Conservation (phyloP, 2,113 vertebrate species). For the Pseudopipra pipra region DNA sequence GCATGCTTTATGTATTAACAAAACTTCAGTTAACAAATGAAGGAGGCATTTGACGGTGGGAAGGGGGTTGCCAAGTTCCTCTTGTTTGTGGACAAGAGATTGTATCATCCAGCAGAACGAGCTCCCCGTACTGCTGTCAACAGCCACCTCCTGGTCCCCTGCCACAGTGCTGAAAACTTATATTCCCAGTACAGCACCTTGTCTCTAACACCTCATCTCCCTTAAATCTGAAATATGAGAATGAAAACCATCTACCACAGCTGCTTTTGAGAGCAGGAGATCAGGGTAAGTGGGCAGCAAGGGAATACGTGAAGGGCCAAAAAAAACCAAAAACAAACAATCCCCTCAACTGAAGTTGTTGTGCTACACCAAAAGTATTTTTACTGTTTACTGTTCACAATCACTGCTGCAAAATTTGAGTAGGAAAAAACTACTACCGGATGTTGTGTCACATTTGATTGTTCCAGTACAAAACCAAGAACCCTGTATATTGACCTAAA, state of each 20-base stretch:
- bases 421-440: background rate
- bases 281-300: background rate
- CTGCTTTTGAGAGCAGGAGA: background rate
- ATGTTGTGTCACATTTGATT: background rate
- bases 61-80: background rate
- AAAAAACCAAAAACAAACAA: background rate
- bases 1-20: background rate
- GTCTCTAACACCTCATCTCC: background rate
- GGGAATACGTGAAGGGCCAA: background rate
- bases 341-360: background rate
- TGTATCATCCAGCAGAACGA: background rate
- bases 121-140: background rate
- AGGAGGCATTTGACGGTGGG: background rate
- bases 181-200: background rate
- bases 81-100: background rate
- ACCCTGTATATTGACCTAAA: background rate
- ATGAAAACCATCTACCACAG: background rate
- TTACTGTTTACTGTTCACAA: background rate
- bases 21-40: background rate
- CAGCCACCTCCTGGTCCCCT: background rate
- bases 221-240: background rate
- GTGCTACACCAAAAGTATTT: background rate
- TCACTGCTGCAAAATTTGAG: background rate
- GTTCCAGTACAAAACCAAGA: background rate
- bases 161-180: constrained; percentile 1